These are phyloP conservation scores for Temnothorax longispinosus DNA, from an alignment of 1,140 invertebrate species.

Conservation along the genomic window DNA sequence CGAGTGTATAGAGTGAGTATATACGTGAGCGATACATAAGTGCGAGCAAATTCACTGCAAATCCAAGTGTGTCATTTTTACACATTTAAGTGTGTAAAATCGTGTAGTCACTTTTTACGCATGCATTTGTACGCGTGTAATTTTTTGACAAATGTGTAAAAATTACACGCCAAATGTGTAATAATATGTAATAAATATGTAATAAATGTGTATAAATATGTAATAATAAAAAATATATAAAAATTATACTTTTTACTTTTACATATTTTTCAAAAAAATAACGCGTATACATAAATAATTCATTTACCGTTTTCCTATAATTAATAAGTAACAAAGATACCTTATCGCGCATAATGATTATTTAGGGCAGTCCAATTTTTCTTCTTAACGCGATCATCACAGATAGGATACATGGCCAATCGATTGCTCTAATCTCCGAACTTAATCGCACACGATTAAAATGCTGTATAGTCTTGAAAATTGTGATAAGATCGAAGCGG, in stretches of 20 bases:
- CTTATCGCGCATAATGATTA: neutral
- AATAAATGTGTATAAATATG: too few relatives aligned
- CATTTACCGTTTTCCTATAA: neutral
- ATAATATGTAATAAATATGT: too few relatives aligned
- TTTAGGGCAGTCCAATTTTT: slow-evolving; percentile 18
- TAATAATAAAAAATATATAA: too few relatives aligned
- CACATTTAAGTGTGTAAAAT: too few relatives aligned
- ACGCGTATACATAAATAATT: neutral
- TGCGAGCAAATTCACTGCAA: neutral
- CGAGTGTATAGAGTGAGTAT: neutral
- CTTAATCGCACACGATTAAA: slow-evolving; percentile 43
- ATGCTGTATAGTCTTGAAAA: slow-evolving; percentile 41
- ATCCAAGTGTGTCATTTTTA: too few relatives aligned
- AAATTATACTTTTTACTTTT: too few relatives aligned
- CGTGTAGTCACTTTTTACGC: too few relatives aligned
- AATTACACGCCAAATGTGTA: too few relatives aligned
- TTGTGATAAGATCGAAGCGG: slow-evolving; percentile 22
- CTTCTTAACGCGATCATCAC: slow-evolving; percentile 26
- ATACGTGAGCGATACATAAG: neutral
- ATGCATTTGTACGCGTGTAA: too few relatives aligned
- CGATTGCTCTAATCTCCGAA: slow-evolving; percentile 46
- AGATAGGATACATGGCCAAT: slow-evolving; percentile 7
- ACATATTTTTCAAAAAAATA: too few relatives aligned
- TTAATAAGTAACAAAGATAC: slow-evolving; percentile 4
- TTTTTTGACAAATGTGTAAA: too few relatives aligned